Conservation (phyloP, 2,888 invertebrate species). For the Lottia gigantea region DNA sequence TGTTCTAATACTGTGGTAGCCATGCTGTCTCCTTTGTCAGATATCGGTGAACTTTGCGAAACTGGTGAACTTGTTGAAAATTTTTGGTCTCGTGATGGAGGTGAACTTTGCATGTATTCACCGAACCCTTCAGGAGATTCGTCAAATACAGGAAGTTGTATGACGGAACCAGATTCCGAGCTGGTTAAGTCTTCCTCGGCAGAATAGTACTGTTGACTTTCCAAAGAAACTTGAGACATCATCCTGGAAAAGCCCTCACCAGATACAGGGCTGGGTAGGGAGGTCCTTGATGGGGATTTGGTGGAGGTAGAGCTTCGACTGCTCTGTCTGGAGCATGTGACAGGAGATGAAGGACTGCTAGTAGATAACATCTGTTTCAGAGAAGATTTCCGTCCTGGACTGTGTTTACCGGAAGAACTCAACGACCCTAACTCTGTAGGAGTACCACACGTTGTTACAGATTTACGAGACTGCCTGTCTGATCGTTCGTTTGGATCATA, state of each 20-base stretch:
- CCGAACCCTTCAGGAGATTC: background rate
- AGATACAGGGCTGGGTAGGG: constrained; percentile 32
- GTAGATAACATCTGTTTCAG: background rate
- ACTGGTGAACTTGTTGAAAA: background rate
- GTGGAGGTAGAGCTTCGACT: constrained; percentile 11
- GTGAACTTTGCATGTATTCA: no score
- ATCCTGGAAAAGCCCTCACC: constrained; percentile 26
- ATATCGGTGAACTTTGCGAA: background rate
- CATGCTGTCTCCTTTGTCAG: constrained; percentile 16
- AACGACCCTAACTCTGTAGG: background rate
- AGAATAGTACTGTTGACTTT: constrained; percentile 86
- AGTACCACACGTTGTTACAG: background rate
- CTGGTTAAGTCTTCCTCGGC: constrained; percentile 82
- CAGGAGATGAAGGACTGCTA: background rate
- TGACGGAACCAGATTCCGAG: constrained; percentile 13
- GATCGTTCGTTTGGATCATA: background rate
- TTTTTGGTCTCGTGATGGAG: background rate
- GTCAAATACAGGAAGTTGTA: constrained; percentile 2
- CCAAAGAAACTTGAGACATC: constrained; percentile 49
- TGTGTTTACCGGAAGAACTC: background rate
- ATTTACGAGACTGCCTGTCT: background rate
- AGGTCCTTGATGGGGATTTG: constrained; percentile 25
- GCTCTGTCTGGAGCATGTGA: constrained; percentile 3
- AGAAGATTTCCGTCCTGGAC: background rate
- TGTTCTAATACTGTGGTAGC: background rate